Conservation (phyloP, 2,113 vertebrate genomes). For the Gopherus evgoodei region DNA sequence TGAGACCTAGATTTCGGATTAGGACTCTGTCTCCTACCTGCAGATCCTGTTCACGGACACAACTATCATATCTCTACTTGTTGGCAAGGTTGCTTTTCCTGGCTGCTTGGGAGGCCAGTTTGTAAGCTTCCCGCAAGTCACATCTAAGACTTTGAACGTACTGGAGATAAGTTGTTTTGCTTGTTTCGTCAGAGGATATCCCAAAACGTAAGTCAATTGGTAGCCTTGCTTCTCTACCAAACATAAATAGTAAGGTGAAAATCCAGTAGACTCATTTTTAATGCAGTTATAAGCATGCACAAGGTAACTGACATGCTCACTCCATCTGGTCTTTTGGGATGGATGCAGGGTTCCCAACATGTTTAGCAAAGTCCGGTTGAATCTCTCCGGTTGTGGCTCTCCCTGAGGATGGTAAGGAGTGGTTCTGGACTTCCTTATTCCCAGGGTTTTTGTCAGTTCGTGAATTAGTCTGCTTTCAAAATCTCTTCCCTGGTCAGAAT, state of each 20-base stretch:
- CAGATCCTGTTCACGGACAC: too few relatives aligned
- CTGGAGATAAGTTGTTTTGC: too few relatives aligned
- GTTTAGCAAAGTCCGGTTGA: slow-evolving; percentile 8
- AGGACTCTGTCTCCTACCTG: too few relatives aligned
- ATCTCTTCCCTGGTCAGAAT: background rate
- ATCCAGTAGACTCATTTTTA: slow-evolving; percentile 1
- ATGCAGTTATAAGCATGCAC: slow-evolving; percentile 46
- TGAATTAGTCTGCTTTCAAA: background rate
- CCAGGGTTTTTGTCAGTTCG: slow-evolving; percentile 1
- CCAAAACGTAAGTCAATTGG: background rate
- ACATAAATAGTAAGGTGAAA: slow-evolving; percentile 27
- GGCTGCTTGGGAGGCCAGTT: too few relatives aligned
- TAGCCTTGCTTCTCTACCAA: slow-evolving; percentile 21
- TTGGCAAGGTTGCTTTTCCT: too few relatives aligned
- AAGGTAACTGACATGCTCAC: background rate
- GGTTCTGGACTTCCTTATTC: background rate
- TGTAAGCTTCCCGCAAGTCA: too few relatives aligned
- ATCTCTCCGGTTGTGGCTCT: background rate
- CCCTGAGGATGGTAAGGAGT: slow-evolving; percentile 24
- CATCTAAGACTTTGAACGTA: too few relatives aligned
- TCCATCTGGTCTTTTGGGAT: slow-evolving; percentile 7
- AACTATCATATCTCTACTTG: too few relatives aligned
- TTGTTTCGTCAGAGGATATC: background rate
- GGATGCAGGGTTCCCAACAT: slow-evolving; percentile 4
- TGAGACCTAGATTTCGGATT: too few relatives aligned